Percentiles rank a stretch among this genome's conserved stretches.
These are phyloP conservation scores for Cuniculus paca DNA, from an alignment of 2,797 vertebrate species.

Conservation along the genomic window DNA sequence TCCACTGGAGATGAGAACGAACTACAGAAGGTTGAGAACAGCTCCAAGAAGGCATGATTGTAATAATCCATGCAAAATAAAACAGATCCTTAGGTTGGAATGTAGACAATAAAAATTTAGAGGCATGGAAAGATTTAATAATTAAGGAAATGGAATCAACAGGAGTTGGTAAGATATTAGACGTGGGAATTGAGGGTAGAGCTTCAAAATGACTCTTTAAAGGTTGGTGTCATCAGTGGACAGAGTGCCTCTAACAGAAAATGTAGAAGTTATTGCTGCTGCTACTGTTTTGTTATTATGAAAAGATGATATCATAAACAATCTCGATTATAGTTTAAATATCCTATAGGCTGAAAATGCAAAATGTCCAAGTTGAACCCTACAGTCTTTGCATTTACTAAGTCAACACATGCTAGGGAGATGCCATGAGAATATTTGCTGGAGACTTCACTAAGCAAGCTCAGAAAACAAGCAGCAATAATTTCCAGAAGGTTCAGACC, in stretches of 20 bases:
- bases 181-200: background rate
- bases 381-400: background rate
- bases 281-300: background rate
- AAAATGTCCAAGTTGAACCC: background rate
- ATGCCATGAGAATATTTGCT: background rate
- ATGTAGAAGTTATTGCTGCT: background rate
- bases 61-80: background rate
- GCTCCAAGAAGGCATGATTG: background rate
- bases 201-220: background rate
- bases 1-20: background rate
- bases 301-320: background rate
- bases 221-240: background rate
- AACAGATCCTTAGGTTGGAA: background rate
- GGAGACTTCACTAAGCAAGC: background rate
- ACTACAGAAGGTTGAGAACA: background rate
- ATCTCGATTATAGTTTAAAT: background rate
- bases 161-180: background rate
- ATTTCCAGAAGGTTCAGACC: background rate
- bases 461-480: background rate
- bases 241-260: background rate
- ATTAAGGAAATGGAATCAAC: conserved; percentile 2
- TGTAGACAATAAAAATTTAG: background rate
- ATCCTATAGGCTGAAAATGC: background rate
- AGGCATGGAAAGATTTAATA: background rate
- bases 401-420: background rate